Evolutionary conservation across 1,140 invertebrate genomes (phyloP).

Genomic region (Pogonomyrmex californicus): DNA sequence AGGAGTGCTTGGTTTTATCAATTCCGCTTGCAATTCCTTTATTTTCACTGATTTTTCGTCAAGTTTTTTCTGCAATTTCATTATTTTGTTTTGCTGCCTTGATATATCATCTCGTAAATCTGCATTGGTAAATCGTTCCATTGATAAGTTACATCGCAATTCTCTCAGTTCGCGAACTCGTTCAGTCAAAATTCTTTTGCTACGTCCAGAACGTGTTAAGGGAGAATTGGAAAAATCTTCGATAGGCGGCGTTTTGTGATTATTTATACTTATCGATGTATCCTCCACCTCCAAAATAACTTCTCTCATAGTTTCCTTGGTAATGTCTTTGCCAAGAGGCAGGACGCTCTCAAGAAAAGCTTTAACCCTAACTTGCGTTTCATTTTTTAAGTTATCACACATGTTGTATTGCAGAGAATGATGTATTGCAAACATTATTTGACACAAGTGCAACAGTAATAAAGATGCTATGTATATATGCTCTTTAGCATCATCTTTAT

Average conservation of each 20-base stretch:
- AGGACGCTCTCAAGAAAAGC: conserved; percentile 82
- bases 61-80: conserved; percentile 79
- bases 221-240: conserved; percentile 83
- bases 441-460: conserved; percentile 80
- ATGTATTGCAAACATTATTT: conserved; percentile 75
- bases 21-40: conserved; percentile 74
- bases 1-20: conserved; percentile 72
- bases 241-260: conserved; percentile 69
- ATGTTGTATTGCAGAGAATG: conserved; percentile 78
- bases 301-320: conserved; percentile 74
- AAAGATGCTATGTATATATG: conserved; percentile 79
- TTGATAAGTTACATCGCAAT: conserved; percentile 79
- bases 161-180: conserved; percentile 79
- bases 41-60: conserved; percentile 77
- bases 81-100: conserved; percentile 79
- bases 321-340: conserved; percentile 80
- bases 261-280: conserved; percentile 66
- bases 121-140: conserved; percentile 82
- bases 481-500: conserved; percentile 62
- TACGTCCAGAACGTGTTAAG: conserved; percentile 76
- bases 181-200: conserved; percentile 79
- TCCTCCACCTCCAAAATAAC: conserved; percentile 72
- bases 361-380: conserved; percentile 84
- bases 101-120: conserved; percentile 83
- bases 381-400: conserved; percentile 78